These are phyloP conservation scores for Temnothorax longispinosus DNA, from an alignment of 1,140 invertebrate species.

Conservation along the genomic window DNA sequence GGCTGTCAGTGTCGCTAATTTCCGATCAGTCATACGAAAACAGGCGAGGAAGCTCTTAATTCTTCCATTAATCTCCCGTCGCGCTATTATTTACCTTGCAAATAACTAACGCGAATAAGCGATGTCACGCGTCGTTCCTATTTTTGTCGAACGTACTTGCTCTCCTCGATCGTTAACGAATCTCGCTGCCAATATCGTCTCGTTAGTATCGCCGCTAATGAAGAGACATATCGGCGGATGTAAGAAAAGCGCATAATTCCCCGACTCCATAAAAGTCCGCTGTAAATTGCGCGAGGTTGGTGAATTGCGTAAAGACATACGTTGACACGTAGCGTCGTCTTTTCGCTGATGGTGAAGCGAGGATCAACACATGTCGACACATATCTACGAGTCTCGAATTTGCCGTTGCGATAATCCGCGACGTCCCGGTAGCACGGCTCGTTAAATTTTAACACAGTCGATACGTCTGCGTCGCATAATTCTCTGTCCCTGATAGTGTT, in stretches of 20 bases:
- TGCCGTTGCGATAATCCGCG: slow-evolving; percentile 11
- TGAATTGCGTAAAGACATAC: slow-evolving; percentile 3
- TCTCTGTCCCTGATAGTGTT: slow-evolving; percentile 10
- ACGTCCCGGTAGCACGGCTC: slow-evolving; percentile 36
- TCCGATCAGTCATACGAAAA: slow-evolving; percentile 1
- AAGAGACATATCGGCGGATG: not conserved
- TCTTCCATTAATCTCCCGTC: not conserved
- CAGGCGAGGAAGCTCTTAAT: slow-evolving; percentile 8
- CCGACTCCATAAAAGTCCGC: slow-evolving; percentile 8
- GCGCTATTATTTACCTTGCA: not conserved
- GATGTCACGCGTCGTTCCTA: not conserved
- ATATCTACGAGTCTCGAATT: not conserved
- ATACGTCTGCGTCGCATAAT: slow-evolving; percentile 30
- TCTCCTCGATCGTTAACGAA: not conserved
- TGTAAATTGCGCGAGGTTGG: not conserved
- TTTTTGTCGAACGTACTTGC: not conserved
- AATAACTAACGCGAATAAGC: not conserved
- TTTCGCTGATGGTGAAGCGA: not conserved
- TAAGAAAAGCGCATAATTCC: not conserved
- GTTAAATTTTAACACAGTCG: slow-evolving; percentile 40
- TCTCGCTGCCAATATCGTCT: not conserved
- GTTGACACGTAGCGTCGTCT: not conserved
- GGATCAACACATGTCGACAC: not conserved
- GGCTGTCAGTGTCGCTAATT: slow-evolving; percentile 23
- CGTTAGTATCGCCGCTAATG: not conserved